phyloP scores from a whole-genome alignment of 2,888 invertebrate species.

The Athalia cordata region DNA sequence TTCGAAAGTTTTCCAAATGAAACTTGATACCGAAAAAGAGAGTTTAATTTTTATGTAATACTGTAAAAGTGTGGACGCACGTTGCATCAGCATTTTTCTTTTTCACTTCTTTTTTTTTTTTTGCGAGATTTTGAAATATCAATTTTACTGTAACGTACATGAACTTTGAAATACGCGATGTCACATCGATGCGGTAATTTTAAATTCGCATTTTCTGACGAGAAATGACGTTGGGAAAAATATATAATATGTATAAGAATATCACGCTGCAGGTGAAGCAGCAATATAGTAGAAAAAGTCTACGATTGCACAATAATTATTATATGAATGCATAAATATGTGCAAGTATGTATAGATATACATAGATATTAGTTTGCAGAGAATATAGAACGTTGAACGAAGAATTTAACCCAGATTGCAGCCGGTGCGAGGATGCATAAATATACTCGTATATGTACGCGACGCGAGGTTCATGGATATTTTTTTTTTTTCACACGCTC shows the following conservation, averaged over 20 bases:
- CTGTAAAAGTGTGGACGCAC: no score
- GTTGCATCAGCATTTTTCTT: no score
- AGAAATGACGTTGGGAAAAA: neutral
- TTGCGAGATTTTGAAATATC: neutral
- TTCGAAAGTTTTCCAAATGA: no score
- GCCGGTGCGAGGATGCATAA: slow-evolving; percentile 4
- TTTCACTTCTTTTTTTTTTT: no score
- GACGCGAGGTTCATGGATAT: neutral
- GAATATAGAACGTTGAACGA: neutral
- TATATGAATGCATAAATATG: neutral
- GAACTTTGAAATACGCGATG: no score
- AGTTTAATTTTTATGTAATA: neutral
- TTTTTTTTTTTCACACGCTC: slow-evolving; percentile 24
- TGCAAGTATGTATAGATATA: neutral
- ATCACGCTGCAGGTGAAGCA: no score
- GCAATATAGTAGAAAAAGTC: neutral
- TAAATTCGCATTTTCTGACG: neutral
- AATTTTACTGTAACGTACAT: neutral
- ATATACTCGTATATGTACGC: neutral
- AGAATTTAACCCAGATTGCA: slow-evolving; percentile 30
- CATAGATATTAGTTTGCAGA: neutral
- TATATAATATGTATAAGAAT: neutral
- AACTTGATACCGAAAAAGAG: no score
- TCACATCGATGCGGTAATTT: neutral
- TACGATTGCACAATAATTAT: slow-evolving; percentile 15